These are phyloP conservation scores for Perdita meconis DNA, from an alignment of 2,888 invertebrate genomes.

Conservation along the genomic window DNA sequence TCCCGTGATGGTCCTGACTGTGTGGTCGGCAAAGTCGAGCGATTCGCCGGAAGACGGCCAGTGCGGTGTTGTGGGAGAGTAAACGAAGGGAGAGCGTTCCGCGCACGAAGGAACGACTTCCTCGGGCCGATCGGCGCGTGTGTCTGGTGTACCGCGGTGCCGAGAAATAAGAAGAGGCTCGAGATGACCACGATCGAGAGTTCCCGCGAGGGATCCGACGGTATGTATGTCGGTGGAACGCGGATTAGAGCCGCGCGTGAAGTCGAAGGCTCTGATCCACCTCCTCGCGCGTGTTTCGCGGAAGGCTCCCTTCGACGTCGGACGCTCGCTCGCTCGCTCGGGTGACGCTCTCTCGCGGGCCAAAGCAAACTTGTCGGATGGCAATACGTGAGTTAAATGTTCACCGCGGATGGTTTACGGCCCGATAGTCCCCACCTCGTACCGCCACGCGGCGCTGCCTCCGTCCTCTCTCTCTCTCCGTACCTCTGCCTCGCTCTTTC, in stretches of 20 bases:
- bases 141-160: neutral
- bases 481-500: conserved; percentile 60
- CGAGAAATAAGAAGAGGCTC: conserved; percentile 2
- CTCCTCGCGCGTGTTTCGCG: conserved; percentile 70
- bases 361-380: conserved; percentile 85
- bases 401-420: conserved; percentile 85
- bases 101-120: conserved; percentile 35
- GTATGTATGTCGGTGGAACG: conserved; percentile 3
- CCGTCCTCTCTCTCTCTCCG: conserved; percentile 73
- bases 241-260: conserved; percentile 67
- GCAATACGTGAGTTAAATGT: conserved; percentile 85
- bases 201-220: conserved; percentile 2
- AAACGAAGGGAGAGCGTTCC: conserved; percentile 20
- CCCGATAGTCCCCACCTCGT: conserved; percentile 87
- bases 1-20: conserved; percentile 11
- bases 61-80: neutral
- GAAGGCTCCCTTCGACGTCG: conserved; percentile 65
- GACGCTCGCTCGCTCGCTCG: conserved; percentile 65
- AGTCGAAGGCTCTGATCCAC: conserved; percentile 57
- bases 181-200: conserved; percentile 10
- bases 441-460: conserved; percentile 85
- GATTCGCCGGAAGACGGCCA: neutral
- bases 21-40: conserved; percentile 42
- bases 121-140: conserved; percentile 9
- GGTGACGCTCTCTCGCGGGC: conserved; percentile 82